Base-by-base conservation (phyloP, 2,888 invertebrate genomes). In the Tenthredo livida region DNA sequence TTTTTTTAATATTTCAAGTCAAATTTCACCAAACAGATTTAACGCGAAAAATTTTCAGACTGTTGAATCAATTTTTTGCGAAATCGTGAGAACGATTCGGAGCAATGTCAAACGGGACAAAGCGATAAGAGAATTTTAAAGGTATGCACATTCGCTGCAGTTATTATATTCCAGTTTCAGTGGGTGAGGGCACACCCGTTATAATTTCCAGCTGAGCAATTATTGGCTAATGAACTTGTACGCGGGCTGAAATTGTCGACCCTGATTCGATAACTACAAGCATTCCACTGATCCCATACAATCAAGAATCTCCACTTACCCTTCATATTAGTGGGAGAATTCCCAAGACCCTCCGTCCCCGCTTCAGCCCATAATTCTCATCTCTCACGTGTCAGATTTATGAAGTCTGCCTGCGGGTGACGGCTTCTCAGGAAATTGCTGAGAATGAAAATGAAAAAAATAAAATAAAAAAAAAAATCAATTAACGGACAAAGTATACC, bases 401-500 rank as follows among this genome's bases (percentile, higher is more conserved):
- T 77, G 29, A 50, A 77, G 15, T 50, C n/a, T 0, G 21, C 33
- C 77, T 73, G 15, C 40, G 10, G 43, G n/a, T 40, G 43, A 43
- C 25, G 10, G 73, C n/a, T 43, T 43, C 17, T 33, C 7, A 67
- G 33, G 7, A 67, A 67, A 67, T 33, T 67, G 17, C 67, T 25
- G 67, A 67, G 2, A 33, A 67, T 15, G 2, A 85, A 54, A 37
- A 75, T 70, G 15, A n/a, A n/a, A n/a, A n/a, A 29, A 29, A 29
- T 15, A 86, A 33, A 85, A 54, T 25, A 82, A 78, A 21, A 29
- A 85, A 33, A 47, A 85, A 75, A 80, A 7, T 7, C 1, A n/a
- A 7, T 17, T 17, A 67, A n/a, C 12, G 9, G 29, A 12, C 47
- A 21, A 47, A 43, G 37, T 40, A 37, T 40, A 37, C 37, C 37